Evolutionary conservation across 2,888 invertebrate species (phyloP), one percentile per base, ranked within the genome.

Genomic region (Anorthoa munda): DNA sequence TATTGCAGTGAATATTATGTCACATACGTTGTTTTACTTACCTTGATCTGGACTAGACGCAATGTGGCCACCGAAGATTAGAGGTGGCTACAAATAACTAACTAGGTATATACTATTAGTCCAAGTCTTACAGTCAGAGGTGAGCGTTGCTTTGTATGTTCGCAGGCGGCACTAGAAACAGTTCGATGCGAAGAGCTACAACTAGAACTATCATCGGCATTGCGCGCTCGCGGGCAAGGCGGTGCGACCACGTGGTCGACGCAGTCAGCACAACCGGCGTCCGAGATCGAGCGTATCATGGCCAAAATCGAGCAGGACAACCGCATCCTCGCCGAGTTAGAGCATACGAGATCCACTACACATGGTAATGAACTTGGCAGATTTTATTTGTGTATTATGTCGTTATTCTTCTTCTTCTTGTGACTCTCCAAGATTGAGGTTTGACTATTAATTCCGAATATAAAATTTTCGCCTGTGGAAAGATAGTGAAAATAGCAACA

Each of bases 251-350:
- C 93, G 51, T 95, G 95, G 95, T 91, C 93, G 0, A 87, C 92
- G 87, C 88, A 92, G 92, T 90, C 97, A 90, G 91, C 94, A 58
- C 95, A 94, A 88, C 95, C 96, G 0, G 97, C 97, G 82, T 97
- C 98, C 58, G 99, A 99, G 96, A 99, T 99, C 93, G 99, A 99
- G 95, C 97, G 98, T 91, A 98, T 99, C 93, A 99, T 99, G 98
- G 99, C 99, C 87, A 99, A 99, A 97, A 98, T 99, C 90, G 99
- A 99, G 95, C 99, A 99, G 95, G 98, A 98, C 96, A 98, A 98
- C 96, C 97, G 98, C 89, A 98, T 99, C 89, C 97, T 99, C 91
- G 99, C 99, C 84, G 99, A 99, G 93, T 96, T 99, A 91, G 99
- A 99, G 93, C 98, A 98, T 93, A 97, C 98, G 87, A 97, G 98